Evolutionary conservation across 2,797 vertebrate genomes (phyloP).

Genomic region (Pseudotriccus pelzelni): DNA sequence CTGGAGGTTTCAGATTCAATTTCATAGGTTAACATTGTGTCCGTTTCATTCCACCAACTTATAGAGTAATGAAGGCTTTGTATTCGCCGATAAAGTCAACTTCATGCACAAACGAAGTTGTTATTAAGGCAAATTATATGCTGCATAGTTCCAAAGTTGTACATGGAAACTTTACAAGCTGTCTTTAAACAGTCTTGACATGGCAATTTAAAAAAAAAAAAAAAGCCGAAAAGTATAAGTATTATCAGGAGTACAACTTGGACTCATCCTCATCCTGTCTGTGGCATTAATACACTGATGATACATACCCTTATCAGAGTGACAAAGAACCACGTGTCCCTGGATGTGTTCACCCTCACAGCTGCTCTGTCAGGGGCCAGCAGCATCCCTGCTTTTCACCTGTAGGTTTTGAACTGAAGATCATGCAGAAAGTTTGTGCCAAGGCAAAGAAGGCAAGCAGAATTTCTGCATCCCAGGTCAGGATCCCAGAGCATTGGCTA

Average conservation of each 20-base stretch:
- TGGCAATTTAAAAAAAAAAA: not conserved
- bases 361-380: not conserved
- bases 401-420: not conserved
- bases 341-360: not conserved
- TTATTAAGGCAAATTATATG: not conserved
- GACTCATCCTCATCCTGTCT: not conserved
- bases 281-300: not conserved
- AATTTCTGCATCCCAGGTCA: not conserved
- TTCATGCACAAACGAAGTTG: not conserved
- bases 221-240: not conserved
- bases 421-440: not conserved
- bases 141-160: not conserved
- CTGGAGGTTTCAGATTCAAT: not conserved
- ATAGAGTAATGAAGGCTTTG: not conserved
- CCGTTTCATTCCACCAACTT: not conserved
- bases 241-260: not conserved
- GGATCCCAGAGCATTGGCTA: not conserved
- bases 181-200: not conserved
- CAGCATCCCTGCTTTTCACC: not conserved
- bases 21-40: accelerated
- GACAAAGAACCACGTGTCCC: accelerated
- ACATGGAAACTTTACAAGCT: not conserved
- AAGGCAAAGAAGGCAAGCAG: not conserved
- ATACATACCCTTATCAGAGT: not conserved
- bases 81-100: not conserved